phyloP scores from a whole-genome alignment of 2,113 vertebrate species.

The Ctenodactylus gundi region DNA sequence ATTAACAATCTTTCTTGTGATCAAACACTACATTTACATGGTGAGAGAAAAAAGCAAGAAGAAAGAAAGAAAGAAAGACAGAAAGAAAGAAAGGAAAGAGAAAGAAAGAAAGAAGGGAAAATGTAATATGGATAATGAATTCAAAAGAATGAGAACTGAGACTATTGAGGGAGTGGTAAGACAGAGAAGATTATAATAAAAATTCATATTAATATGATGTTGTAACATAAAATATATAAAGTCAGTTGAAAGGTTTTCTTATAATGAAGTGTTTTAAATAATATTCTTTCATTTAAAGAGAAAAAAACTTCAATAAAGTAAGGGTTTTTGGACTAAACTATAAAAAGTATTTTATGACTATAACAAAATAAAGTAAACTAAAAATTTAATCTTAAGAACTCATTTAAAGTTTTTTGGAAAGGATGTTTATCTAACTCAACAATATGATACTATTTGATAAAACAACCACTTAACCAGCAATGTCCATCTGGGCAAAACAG shows the following conservation, averaged over 20 bases:
- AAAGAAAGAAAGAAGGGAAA: neutral
- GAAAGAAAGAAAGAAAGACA: neutral
- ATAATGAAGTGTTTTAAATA: neutral
- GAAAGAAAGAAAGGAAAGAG: too few relatives aligned
- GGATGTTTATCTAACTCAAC: neutral
- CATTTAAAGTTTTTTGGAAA: conserved; percentile 31
- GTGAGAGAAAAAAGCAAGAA: neutral
- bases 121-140: neutral
- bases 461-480: neutral
- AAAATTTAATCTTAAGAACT: conserved; percentile 30
- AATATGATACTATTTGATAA: neutral
- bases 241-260: neutral
- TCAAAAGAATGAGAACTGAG: neutral
- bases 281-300: neutral
- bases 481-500: neutral
- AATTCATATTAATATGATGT: neutral
- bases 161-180: neutral
- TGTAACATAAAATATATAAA: neutral
- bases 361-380: conserved; percentile 31
- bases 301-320: neutral
- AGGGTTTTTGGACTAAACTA: neutral
- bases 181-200: neutral
- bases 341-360: neutral
- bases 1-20: neutral
- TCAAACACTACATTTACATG: neutral